Conservation (phyloP, 2,888 invertebrate genomes). For the Drosophila limbata region DNA sequence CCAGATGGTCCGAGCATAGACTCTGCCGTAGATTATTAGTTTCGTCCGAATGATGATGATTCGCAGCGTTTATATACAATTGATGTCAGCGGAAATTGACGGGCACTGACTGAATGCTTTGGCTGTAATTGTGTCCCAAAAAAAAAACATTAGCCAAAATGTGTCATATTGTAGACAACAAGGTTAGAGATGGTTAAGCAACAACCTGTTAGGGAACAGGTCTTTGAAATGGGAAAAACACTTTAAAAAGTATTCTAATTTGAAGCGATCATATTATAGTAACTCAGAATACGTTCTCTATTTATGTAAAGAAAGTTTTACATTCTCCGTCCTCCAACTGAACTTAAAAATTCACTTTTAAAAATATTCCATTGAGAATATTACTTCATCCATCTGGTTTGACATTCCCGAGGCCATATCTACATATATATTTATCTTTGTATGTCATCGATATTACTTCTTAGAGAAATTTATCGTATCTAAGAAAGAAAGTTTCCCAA, state of each 20-base stretch:
- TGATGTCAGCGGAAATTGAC: constrained; percentile 72
- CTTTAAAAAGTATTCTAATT: not conserved
- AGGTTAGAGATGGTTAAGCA: not conserved
- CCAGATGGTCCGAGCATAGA: constrained; percentile 58
- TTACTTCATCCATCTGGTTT: too few species aligned
- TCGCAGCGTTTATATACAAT: constrained; percentile 45
- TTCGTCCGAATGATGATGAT: constrained; percentile 39
- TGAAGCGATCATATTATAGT: too few species aligned
- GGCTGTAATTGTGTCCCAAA: constrained; percentile 5
- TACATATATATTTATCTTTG: too few species aligned
- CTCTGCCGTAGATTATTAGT: constrained; percentile 47
- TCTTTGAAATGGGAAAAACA: not conserved
- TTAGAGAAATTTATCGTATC: not conserved
- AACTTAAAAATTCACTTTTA: too few species aligned
- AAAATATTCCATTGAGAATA: too few species aligned
- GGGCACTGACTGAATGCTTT: constrained; percentile 30
- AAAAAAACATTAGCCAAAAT: constrained; percentile 16
- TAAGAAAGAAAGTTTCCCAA: not conserved
- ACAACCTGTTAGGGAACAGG: not conserved
- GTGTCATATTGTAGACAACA: constrained; percentile 4
- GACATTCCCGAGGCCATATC: too few species aligned
- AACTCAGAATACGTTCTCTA: too few species aligned
- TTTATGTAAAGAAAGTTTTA: too few species aligned
- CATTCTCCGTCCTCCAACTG: too few species aligned
- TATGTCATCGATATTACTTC: not conserved